Conservation (phyloP, 1,140 invertebrate genomes). For the Chrysomallon squamiferum region DNA sequence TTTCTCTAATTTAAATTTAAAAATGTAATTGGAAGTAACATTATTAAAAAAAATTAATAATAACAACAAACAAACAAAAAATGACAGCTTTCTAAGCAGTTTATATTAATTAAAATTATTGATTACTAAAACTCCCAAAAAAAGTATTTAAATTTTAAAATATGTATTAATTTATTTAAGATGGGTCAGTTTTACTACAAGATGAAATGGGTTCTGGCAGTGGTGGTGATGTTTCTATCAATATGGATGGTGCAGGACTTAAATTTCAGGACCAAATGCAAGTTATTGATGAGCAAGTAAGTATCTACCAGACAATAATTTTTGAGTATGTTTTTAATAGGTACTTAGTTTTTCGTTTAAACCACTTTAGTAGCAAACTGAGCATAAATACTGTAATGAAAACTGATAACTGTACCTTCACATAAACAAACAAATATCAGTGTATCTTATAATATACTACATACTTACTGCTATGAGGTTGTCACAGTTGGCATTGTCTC, state of each 20-base stretch:
- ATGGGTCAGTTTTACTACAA: slow-evolving; percentile 67
- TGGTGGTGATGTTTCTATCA: slow-evolving; percentile 54
- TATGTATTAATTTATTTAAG: slow-evolving; percentile 53
- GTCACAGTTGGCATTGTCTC: neutral
- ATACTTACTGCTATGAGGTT: neutral
- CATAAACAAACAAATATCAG: neutral
- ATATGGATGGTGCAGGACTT: slow-evolving; percentile 59
- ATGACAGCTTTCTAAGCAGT: no score
- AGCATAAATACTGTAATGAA: neutral
- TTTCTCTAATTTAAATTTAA: no score
- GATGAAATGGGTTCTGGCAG: slow-evolving; percentile 61
- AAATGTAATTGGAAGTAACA: no score
- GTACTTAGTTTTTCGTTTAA: neutral
- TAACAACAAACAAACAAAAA: no score
- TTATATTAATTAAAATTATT: no score
- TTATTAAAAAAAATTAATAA: no score
- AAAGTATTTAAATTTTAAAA: no score
- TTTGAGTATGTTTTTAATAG: neutral
- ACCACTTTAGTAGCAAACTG: neutral
- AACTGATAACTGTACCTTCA: neutral
- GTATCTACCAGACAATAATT: neutral
- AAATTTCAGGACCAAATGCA: slow-evolving; percentile 70
- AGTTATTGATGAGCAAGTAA: slow-evolving; percentile 73
- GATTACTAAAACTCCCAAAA: no score
- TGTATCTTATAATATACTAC: no score